phyloP scores from a whole-genome alignment of 1,140 invertebrate genomes.

The Diuraphis noxia region DNA sequence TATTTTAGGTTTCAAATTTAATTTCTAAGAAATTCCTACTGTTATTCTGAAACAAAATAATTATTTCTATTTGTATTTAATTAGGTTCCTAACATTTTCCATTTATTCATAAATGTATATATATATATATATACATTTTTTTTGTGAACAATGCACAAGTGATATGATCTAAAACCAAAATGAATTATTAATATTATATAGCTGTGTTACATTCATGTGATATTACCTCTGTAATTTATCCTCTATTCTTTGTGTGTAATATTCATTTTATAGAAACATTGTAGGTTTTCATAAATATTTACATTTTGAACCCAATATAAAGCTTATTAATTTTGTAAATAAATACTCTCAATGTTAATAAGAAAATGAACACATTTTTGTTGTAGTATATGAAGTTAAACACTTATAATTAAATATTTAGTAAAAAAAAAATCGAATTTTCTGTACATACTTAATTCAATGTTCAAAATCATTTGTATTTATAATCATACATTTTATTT shows the following conservation, averaged over 20 bases:
- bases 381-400: slow-evolving; percentile 3
- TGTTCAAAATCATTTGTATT: slow-evolving; percentile 20
- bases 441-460: background rate
- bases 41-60: background rate
- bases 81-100: background rate
- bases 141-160: slow-evolving; percentile 35
- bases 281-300: background rate
- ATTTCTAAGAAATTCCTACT: background rate
- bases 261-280: background rate
- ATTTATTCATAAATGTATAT: slow-evolving; percentile 25
- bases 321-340: slow-evolving; percentile 10
- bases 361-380: background rate
- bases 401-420: background rate
- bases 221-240: slow-evolving; percentile 49
- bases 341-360: background rate
- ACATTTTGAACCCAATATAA: background rate
- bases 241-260: slow-evolving; percentile 5
- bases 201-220: slow-evolving; percentile 3
- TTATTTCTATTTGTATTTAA: background rate
- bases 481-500: background rate
- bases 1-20: background rate
- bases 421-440: background rate
- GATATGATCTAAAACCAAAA: slow-evolving; percentile 39
- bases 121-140: no score
- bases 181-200: slow-evolving; percentile 1